Evolutionary conservation across 2,113 vertebrate species (phyloP), one percentile per base, ranked within the genome.

Genomic region (Spea bombifrons): DNA sequence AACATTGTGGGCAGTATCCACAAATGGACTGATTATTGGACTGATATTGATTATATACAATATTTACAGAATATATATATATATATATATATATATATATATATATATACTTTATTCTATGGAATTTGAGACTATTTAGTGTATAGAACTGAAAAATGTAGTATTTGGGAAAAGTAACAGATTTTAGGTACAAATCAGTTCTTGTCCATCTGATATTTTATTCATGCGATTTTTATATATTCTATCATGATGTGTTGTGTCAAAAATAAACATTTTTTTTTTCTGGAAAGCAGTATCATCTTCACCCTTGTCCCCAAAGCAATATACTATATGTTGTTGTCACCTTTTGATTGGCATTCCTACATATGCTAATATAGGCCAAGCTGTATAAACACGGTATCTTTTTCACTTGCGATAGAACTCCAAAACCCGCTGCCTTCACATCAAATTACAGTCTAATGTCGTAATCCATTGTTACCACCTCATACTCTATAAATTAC

Each of bases 311-410:
- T 13, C 12, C 10, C 55, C 10, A 5, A 59, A 5, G 12, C 55
- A 59, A 59, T 59, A 59, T 59, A 8, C 10, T 59, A 13, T 52
- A 52, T 7, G 50, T 61, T 13, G 65, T 68, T 68, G 65, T 76
- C 75, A 76, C 48, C 75, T 45, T 68, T 17, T 76, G 66, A 68
- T 46, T 76, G 75, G 44, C 65, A 17, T 57, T 76, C 50, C 65
- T 48, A 30, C 55, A 70, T 76, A 76, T 76, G 75, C 45, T 69
- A 76, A 76, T 61, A 76, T 68, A 16, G 65, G 15, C 12, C 66
- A 15, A 53, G 8, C 43, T 17, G 15, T n/a, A 13, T 15, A 43
- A 9, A 17, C 53, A 16, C 50, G 48, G 52, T 49, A 57, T 44
- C 53, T 47, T 17, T 30, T 61, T 43, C 15, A 9, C 55, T 59